Evolutionary conservation across 2,797 vertebrate genomes (phyloP), one percentile per base, ranked within the genome.

Genomic region (Acipenser ruthenus): DNA sequence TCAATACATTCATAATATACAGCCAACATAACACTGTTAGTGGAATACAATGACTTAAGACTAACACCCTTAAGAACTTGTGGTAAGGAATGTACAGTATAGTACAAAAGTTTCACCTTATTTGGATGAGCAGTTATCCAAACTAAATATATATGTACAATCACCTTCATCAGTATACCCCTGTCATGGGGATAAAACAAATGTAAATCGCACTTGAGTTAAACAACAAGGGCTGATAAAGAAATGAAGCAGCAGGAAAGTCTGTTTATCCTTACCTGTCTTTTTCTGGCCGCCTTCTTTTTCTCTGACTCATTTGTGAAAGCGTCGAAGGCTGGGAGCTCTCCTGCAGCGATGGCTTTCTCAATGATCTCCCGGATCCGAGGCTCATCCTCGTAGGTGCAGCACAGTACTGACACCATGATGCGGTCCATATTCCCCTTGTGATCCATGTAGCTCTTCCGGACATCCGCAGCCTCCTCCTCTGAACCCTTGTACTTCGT

Each of bases 341-440:
- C 91, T 63, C 83, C 79, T 0, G 79, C 67, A 0, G 88, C 23
- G 6, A 95, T 91, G 66, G 91, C 92, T 8, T 68, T 71, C 68
- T 91, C 77, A 62, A 96, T 87, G 72, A 95, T 87, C 11, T 77
- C 64, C 70, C 87, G 78, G 68, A 97, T 82, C 73, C 93, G 83
- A 4, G 92, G 89, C 67, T 96, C 94, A 0, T 96, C 93, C 0
- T 92, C 83, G 63, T 88, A 84, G 0, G 56, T 79, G 74, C 69
- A 76, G 37, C 93, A 94, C 72, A 94, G 62, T 23, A 87, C 81
- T 0, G 89, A 90, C n/a, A 79, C 79, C 66, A 85, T 87, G 72
- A 97, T 93, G 60, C 74, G 63, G 6, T 92, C 90, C 92, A 96
- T 89, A 55, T 97, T 80, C 0, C 94, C 94, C 73, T 91, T 66